A percentile compares a stretch with the other conserved stretches of the same genome.
phyloP scores from a whole-genome alignment of 2,888 invertebrate species.

The Aphodius sticticus region DNA sequence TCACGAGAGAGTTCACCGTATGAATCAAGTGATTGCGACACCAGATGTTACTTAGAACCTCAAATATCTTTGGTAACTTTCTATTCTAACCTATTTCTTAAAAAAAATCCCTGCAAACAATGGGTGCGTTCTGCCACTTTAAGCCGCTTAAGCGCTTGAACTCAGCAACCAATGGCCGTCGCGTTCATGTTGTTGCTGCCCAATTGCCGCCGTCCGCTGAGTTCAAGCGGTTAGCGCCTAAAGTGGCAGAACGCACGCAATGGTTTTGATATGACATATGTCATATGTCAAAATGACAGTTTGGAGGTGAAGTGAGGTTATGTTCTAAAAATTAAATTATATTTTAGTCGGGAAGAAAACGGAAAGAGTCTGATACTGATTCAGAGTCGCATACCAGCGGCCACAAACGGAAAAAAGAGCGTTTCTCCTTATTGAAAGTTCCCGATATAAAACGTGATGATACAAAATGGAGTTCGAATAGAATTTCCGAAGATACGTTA shows the following conservation, averaged over 20 bases:
- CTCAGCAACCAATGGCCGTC: too few species aligned
- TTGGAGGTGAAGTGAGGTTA: not conserved
- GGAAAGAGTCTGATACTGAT: slow-evolving; percentile 74
- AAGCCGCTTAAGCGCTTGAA: too few species aligned
- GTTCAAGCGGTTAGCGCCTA: too few species aligned
- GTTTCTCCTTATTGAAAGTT: slow-evolving; percentile 63
- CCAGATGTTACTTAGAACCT: slow-evolving; percentile 57
- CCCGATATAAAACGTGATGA: slow-evolving; percentile 61
- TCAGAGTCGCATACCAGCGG: slow-evolving; percentile 62
- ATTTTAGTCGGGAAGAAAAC: slow-evolving; percentile 62
- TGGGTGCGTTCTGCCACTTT: too few species aligned
- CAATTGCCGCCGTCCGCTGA: too few species aligned
- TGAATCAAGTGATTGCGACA: slow-evolving; percentile 66
- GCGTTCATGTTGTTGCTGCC: too few species aligned
- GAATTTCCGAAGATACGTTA: slow-evolving; percentile 74
- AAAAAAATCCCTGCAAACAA: too few species aligned
- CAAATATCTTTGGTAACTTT: slow-evolving; percentile 30
- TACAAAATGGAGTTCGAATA: slow-evolving; percentile 78
- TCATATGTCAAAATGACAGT: not conserved
- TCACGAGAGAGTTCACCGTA: slow-evolving; percentile 62
- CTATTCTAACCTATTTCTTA: not conserved
- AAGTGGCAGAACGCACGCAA: too few species aligned
- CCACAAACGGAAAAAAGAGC: slow-evolving; percentile 53
- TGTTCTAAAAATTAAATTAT: not conserved
- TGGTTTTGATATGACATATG: too few species aligned